These are phyloP conservation scores for Pangasius krempfi DNA, from an alignment of 2,797 vertebrate species.

Conservation along the genomic window DNA sequence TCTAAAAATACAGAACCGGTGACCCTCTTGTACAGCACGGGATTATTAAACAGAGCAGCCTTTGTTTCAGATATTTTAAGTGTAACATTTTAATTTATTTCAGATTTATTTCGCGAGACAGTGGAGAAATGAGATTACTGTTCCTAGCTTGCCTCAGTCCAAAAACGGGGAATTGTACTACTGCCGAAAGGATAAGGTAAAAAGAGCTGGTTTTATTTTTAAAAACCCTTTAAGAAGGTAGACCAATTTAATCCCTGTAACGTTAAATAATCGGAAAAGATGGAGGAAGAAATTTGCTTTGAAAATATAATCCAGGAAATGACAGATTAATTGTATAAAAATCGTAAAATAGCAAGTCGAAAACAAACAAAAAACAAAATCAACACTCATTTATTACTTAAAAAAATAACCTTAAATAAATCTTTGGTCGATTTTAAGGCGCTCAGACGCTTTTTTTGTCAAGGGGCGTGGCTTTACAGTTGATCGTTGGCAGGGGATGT, in stretches of 20 bases:
- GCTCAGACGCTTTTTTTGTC: not conserved
- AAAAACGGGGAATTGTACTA: constrained; percentile 89
- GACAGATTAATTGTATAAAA: not conserved
- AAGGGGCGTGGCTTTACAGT: not conserved
- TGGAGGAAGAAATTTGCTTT: not conserved
- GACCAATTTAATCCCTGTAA: not conserved
- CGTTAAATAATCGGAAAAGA: not conserved
- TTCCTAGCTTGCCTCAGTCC: constrained; percentile 84
- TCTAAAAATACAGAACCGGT: not conserved
- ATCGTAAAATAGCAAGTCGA: no score
- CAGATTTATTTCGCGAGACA: not conserved
- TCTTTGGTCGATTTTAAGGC: not conserved
- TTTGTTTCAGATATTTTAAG: not conserved
- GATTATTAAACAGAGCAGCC: not conserved
- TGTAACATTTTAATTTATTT: not conserved
- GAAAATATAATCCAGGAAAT: not conserved
- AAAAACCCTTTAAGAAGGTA: not conserved
- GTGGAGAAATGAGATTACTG: constrained; percentile 81
- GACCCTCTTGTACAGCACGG: not conserved
- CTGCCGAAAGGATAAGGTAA: constrained; percentile 88
- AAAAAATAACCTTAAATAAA: not conserved
- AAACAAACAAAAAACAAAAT: not conserved
- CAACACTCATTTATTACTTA: not conserved
- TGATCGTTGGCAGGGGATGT: not conserved
- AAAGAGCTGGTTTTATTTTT: constrained; percentile 48